A percentile compares a stretch with the other conserved stretches of the same genome.
phyloP scores from a whole-genome alignment of 2,797 vertebrate genomes.

The Danio aesculapii region DNA sequence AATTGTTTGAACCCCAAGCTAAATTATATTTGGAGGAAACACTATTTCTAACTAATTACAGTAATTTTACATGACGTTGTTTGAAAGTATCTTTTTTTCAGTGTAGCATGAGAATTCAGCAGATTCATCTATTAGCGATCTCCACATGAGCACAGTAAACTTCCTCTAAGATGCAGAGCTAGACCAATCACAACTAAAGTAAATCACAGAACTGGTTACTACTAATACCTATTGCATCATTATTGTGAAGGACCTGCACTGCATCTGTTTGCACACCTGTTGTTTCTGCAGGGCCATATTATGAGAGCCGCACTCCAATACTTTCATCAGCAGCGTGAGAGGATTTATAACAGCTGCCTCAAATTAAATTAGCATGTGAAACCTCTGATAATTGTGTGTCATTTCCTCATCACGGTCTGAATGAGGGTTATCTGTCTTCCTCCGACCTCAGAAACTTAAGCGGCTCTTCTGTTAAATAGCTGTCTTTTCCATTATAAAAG shows the following conservation, averaged over 20 bases:
- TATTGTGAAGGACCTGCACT: background rate
- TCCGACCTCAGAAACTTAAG: background rate
- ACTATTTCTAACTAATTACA: too few species aligned
- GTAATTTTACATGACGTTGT: too few species aligned
- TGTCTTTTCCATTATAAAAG: background rate
- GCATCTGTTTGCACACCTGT: background rate
- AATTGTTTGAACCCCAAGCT: too few species aligned
- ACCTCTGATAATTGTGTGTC: background rate
- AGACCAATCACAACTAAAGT: background rate
- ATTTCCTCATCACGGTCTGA: background rate
- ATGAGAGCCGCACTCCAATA: background rate
- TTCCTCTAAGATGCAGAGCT: background rate
- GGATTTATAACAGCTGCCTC: background rate
- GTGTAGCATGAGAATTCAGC: too few species aligned
- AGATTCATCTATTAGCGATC: background rate
- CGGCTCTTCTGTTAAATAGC: background rate
- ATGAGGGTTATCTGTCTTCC: background rate
- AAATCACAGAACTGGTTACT: slow-evolving; percentile 8
- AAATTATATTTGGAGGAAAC: too few species aligned
- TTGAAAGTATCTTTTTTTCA: background rate
- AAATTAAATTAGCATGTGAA: background rate
- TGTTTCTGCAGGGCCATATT: background rate
- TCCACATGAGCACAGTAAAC: background rate
- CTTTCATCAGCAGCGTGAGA: background rate
- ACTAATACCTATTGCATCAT: background rate